phyloP scores from a whole-genome alignment of 2,113 vertebrate genomes.

The Orycteropus afer region DNA sequence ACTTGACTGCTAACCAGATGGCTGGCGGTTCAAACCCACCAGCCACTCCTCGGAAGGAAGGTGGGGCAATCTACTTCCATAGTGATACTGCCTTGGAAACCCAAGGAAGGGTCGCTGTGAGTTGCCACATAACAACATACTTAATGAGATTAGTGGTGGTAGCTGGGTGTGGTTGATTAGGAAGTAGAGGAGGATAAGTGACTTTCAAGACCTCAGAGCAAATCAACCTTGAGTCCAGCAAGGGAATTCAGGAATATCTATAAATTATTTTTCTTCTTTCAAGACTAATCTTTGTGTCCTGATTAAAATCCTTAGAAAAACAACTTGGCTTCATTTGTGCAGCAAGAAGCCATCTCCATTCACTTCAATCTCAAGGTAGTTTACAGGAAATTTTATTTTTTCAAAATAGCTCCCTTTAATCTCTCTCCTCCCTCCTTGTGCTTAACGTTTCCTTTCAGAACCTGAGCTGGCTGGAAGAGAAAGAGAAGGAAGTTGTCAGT shows the following conservation, averaged over 20 bases:
- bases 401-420: slow-evolving; percentile 44
- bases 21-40: too few species aligned
- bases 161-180: not conserved
- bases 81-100: too few species aligned
- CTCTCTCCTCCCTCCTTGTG: slow-evolving; percentile 45
- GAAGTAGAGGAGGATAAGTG: not conserved
- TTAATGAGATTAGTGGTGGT: not conserved
- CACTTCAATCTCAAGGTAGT: not conserved
- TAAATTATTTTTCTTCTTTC: not conserved
- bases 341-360: not conserved
- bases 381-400: not conserved
- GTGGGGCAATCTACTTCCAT: too few species aligned
- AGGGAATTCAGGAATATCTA: not conserved
- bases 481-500: slow-evolving; percentile 98
- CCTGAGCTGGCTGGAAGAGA: slow-evolving; percentile 95
- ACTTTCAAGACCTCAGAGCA: not conserved
- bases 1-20: too few species aligned
- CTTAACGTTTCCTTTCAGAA: slow-evolving; percentile 86
- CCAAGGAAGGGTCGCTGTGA: too few species aligned
- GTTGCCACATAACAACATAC: too few species aligned
- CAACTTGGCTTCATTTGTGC: not conserved
- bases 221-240: not conserved
- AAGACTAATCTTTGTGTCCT: not conserved
- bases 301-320: not conserved
- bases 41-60: too few species aligned